Percentiles rank a stretch among this genome's conserved stretches.
Evolutionary conservation across 1,140 invertebrate species (phyloP).

Genomic region (Tetragonula clypearis): DNA sequence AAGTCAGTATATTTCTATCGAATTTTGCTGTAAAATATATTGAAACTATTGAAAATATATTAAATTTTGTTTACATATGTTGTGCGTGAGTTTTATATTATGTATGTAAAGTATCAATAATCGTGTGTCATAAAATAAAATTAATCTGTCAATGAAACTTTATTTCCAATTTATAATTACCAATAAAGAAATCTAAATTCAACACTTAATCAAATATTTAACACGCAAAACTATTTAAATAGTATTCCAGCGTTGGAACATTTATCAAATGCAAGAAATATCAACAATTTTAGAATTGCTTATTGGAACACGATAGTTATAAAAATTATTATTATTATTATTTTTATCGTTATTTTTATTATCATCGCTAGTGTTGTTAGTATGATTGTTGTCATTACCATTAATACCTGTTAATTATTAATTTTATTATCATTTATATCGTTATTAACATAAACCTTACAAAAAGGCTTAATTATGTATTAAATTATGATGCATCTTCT

Average conservation of each 20-base stretch:
- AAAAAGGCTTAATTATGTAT: background rate
- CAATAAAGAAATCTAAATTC: background rate
- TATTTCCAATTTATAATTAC: background rate
- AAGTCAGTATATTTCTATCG: background rate
- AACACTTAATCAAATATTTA: background rate
- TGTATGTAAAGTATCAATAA: background rate
- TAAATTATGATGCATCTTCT: background rate
- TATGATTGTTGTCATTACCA: background rate
- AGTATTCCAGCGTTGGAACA: background rate
- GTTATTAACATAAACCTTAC: background rate
- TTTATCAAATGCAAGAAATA: background rate
- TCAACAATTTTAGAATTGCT: background rate
- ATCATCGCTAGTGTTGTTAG: background rate
- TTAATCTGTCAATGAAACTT: background rate
- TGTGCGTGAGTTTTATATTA: background rate
- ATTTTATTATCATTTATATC: background rate
- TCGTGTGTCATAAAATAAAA: background rate
- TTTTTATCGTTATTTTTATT: background rate
- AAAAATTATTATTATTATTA: background rate
- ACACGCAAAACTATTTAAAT: background rate
- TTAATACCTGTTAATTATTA: too few species aligned
- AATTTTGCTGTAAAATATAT: background rate
- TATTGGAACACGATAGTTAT: background rate
- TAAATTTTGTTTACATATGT: background rate
- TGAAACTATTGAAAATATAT: too few species aligned